Percentiles rank a stretch among this genome's conserved stretches.
phyloP scores from a whole-genome alignment of 2,113 vertebrate species.

The Brienomyrus brachyistius region DNA sequence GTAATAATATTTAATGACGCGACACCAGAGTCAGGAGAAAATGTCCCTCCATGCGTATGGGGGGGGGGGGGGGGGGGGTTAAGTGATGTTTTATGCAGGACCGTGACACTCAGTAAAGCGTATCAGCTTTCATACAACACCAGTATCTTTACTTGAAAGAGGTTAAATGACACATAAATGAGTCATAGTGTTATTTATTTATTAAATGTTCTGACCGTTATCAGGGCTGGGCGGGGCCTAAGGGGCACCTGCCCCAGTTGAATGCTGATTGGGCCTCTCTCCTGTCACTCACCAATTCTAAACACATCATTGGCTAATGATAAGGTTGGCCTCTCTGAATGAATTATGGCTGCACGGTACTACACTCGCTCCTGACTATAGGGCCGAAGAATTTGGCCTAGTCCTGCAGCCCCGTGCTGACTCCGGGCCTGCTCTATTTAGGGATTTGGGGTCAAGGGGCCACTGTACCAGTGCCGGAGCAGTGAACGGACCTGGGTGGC shows the following conservation, averaged over 20 bases:
- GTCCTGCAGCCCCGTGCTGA: not conserved
- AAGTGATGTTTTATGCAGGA: constrained; percentile 1
- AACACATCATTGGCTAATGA: not conserved
- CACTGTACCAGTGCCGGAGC: not conserved
- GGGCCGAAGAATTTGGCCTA: not conserved
- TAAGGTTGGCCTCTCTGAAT: not conserved
- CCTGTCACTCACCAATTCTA: not conserved
- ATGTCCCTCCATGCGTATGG: not conserved
- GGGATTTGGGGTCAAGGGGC: not conserved
- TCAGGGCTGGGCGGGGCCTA: not conserved
- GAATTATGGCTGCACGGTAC: not conserved
- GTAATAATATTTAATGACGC: not conserved
- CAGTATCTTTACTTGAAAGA: not conserved
- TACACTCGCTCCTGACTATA: not conserved
- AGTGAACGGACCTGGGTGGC: not conserved
- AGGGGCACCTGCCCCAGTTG: not conserved
- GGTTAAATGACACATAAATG: not conserved
- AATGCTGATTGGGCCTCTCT: not conserved
- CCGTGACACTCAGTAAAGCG: not conserved
- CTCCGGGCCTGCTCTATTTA: not conserved
- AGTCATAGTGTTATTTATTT: not conserved
- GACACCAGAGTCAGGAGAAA: not conserved
- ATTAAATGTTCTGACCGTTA: not conserved
- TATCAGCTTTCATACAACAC: not conserved
- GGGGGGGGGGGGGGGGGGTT: not conserved